These are phyloP conservation scores for Synanthedon myopaeformis DNA, from an alignment of 2,888 invertebrate genomes.

Conservation along the genomic window DNA sequence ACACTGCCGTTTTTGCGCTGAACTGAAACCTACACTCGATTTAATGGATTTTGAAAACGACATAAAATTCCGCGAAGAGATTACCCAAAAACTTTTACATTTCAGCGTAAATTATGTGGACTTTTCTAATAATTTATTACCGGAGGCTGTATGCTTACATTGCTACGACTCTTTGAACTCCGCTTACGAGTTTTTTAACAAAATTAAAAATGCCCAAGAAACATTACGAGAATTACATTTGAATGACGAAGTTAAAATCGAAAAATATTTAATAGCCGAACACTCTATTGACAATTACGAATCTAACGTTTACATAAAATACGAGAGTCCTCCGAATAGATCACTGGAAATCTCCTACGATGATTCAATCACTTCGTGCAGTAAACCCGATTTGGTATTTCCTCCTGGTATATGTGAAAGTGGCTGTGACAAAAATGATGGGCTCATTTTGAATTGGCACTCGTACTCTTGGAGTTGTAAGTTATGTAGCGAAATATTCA, in stretches of 20 bases:
- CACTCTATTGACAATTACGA: constrained; percentile 20
- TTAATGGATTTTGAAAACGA: constrained; percentile 32
- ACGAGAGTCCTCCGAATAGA: no score
- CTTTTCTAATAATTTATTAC: constrained; percentile 28
- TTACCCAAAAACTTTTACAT: constrained; percentile 35
- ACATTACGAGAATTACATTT: constrained; percentile 26
- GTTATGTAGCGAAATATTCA: constrained; percentile 5
- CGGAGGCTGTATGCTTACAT: constrained; percentile 47
- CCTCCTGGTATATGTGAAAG: no score
- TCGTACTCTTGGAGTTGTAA: constrained; percentile 10
- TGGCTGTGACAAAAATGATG: no score
- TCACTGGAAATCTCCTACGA: background rate
- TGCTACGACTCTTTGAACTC: constrained; percentile 47
- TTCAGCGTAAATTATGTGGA: constrained; percentile 50
- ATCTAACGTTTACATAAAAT: constrained; percentile 15
- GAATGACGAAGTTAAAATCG: constrained; percentile 20
- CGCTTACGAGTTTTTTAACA: constrained; percentile 40
- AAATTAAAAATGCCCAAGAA: constrained; percentile 37
- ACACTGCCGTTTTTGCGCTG: constrained; percentile 51
- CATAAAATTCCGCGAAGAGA: constrained; percentile 29
- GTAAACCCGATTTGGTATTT: no score
- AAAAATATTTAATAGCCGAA: constrained; percentile 39
- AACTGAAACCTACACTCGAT: constrained; percentile 26
- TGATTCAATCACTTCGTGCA: background rate
- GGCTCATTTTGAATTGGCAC: background rate